Percentiles rank a stretch among this genome's conserved stretches.
phyloP scores from a whole-genome alignment of 2,113 vertebrate species.

The Narcine bancroftii region DNA sequence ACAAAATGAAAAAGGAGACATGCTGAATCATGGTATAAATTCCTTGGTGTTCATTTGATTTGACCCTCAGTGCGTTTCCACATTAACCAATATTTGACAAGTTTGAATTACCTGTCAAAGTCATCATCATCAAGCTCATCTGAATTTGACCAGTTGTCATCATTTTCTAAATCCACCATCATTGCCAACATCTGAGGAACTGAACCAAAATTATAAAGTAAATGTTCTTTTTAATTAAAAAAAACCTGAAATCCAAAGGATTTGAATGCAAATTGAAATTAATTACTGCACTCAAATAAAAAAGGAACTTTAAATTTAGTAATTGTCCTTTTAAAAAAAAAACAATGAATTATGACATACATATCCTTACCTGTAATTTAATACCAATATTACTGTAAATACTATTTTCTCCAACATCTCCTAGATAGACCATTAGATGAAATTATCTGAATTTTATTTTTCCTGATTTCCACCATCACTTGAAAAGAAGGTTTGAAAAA shows the following conservation, averaged over 20 bases:
- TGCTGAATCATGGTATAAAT: neutral
- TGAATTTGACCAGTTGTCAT: conserved; percentile 91
- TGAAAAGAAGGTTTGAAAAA: too few relatives aligned
- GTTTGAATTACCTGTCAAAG: conserved; percentile 79
- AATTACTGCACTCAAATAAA: neutral
- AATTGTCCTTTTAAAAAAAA: neutral
- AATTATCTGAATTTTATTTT: neutral
- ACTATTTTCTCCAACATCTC: neutral
- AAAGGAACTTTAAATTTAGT: neutral
- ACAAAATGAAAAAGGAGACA: neutral
- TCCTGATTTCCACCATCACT: too few relatives aligned
- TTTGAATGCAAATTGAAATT: neutral
- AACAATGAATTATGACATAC: neutral
- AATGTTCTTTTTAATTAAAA: neutral
- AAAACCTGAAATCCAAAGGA: neutral
- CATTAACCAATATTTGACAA: neutral
- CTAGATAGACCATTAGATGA: neutral
- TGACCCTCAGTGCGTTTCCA: neutral
- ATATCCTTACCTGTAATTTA: neutral
- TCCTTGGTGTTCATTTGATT: neutral
- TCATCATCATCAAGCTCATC: conserved; percentile 94
- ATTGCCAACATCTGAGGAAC: conserved; percentile 96
- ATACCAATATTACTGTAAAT: neutral
- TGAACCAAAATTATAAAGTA: conserved; percentile 45
- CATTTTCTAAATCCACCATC: conserved; percentile 98